A percentile compares a stretch with the other conserved stretches of the same genome.
Evolutionary conservation across 2,113 vertebrate species (phyloP).

Genomic region (Oncorhynchus keta): DNA sequence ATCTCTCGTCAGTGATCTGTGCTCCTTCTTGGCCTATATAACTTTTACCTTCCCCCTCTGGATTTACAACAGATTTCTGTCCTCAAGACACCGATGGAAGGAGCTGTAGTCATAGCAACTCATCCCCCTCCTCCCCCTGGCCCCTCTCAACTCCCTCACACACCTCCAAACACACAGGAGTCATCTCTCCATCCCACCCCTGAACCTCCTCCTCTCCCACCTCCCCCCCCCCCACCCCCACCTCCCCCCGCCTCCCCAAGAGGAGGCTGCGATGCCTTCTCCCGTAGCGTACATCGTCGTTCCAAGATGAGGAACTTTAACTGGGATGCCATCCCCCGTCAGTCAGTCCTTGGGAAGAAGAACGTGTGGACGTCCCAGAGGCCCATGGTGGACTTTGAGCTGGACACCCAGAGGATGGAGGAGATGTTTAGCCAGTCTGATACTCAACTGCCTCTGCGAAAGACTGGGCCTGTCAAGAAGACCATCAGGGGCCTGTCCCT

Average conservation of each 20-base stretch:
- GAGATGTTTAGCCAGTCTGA: conserved; percentile 77
- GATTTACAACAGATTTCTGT: no score
- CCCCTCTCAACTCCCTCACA: conserved; percentile 6
- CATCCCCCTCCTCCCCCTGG: conserved; percentile 16
- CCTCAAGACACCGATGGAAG: conserved; percentile 54
- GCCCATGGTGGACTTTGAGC: conserved; percentile 60
- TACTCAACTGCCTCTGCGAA: conserved; percentile 32
- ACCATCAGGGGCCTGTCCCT: conserved; percentile 40
- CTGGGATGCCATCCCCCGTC: conserved; percentile 79
- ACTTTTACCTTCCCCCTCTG: no score
- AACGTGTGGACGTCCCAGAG: conserved; percentile 77
- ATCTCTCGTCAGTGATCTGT: background rate
- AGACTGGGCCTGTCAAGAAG: conserved; percentile 31
- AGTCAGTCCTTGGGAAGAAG: conserved; percentile 71
- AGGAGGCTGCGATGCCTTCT: conserved; percentile 21
- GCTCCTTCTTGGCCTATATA: background rate
- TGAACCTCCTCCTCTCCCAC: conserved; percentile 17
- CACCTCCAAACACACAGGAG: conserved; percentile 8
- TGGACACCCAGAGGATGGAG: conserved; percentile 77
- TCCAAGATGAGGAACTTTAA: conserved; percentile 78
- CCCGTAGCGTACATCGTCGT: conserved; percentile 35
- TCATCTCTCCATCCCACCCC: conserved; percentile 11
- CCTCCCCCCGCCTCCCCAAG: conserved; percentile 25
- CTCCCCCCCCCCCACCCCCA: background rate
- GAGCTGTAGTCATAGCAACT: conserved; percentile 28